Percentiles rank a stretch among this genome's conserved stretches.
Evolutionary conservation across 2,797 vertebrate species (phyloP).

Genomic region (Holocentrus rufus): DNA sequence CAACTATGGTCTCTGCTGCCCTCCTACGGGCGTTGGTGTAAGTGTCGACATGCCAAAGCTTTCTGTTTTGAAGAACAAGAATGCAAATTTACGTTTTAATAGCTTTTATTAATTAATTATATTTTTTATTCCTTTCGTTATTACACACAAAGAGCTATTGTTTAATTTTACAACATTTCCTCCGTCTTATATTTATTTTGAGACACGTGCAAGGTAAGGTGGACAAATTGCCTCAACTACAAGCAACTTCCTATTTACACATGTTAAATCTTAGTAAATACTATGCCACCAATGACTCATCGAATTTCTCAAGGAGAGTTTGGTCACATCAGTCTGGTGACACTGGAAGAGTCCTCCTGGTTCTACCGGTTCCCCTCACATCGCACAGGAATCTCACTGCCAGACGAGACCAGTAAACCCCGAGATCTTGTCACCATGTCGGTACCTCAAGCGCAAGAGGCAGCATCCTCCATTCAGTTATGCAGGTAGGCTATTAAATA

Average conservation of each 20-base stretch:
- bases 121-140: too few species aligned
- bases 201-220: too few species aligned
- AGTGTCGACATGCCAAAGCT: conserved; percentile 27
- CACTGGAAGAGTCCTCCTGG: conserved; percentile 2
- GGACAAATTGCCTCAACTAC: too few species aligned
- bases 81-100: too few species aligned
- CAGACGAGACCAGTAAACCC: conserved; percentile 52
- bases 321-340: conserved; percentile 14
- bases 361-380: conserved; percentile 6
- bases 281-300: conserved; percentile 20
- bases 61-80: conserved; percentile 1
- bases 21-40: conserved; percentile 23
- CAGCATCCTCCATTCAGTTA: conserved; percentile 83
- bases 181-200: too few species aligned
- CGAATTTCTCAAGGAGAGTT: background rate
- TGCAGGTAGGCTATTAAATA: conserved; percentile 85
- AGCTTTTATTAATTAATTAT: too few species aligned
- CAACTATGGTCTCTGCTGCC: conserved; percentile 71
- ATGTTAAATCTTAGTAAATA: background rate
- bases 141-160: background rate
- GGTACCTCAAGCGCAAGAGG: conserved; percentile 41
- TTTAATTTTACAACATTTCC: background rate
- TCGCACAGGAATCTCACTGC: conserved; percentile 55
- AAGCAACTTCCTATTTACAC: too few species aligned
- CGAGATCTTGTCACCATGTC: conserved; percentile 73